A percentile compares a stretch with the other conserved stretches of the same genome.
These are phyloP conservation scores for Myotis lucifugus DNA, from an alignment of 2,113 vertebrate genomes.

Conservation along the genomic window DNA sequence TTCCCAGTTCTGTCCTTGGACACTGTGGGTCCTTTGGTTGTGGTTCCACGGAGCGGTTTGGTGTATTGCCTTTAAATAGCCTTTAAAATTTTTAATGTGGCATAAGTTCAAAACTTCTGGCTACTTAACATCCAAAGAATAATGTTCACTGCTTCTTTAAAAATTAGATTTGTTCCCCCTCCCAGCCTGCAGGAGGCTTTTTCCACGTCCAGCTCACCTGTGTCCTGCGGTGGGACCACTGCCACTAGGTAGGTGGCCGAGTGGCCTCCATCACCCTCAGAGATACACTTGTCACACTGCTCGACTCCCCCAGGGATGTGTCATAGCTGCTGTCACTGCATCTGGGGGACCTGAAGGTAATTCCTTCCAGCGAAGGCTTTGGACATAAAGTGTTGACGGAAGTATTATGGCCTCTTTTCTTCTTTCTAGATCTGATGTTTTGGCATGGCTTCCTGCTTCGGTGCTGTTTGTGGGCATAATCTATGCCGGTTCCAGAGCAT, in stretches of 20 bases:
- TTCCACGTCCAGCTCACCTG: background rate
- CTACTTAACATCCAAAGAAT: constrained; percentile 26
- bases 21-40: background rate
- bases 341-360: background rate
- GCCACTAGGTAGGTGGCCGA: background rate
- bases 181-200: background rate
- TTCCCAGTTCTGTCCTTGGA: background rate
- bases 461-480: constrained; percentile 94
- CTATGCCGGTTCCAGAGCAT: constrained; percentile 94
- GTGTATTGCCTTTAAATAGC: background rate
- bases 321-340: background rate
- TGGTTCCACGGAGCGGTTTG: background rate
- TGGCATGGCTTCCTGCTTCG: constrained; percentile 93
- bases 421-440: constrained; percentile 87
- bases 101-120: background rate
- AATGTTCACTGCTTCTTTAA: background rate
- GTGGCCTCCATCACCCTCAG: background rate
- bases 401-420: constrained; percentile 56
- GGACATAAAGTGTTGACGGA: constrained; percentile 33
- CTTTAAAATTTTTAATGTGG: background rate
- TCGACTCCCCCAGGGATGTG: background rate
- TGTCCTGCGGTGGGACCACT: background rate
- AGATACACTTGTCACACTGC: background rate
- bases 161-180: background rate
- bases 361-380: background rate